Conservation (phyloP, 2,113 vertebrate species). For the Trichechus manatus region DNA sequence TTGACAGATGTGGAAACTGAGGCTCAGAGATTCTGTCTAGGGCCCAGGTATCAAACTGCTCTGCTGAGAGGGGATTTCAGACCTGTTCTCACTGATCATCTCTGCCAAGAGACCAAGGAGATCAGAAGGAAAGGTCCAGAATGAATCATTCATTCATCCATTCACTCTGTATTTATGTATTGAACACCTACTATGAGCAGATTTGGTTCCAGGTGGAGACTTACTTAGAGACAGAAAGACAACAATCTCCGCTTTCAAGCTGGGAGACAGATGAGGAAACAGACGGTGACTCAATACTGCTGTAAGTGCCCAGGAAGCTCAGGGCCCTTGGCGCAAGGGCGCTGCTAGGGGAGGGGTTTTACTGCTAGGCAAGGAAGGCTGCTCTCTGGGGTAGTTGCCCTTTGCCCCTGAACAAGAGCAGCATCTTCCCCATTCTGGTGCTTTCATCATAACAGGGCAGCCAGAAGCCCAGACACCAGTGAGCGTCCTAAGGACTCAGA, state of each 20-base stretch:
- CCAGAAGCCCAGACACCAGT: neutral
- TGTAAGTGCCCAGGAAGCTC: neutral
- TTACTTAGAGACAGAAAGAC: constrained; percentile 3
- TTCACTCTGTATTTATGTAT: neutral
- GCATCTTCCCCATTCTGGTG: neutral
- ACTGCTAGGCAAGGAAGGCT: neutral
- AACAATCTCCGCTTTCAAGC: neutral
- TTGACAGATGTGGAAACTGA: neutral
- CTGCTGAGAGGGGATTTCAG: neutral
- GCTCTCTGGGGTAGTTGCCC: neutral
- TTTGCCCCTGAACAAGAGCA: neutral
- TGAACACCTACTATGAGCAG: neutral
- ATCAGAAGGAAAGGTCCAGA: neutral
- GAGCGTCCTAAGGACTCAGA: neutral
- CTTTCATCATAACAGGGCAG: neutral
- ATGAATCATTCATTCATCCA: neutral
- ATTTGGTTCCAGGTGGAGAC: neutral
- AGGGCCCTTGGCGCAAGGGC: neutral
- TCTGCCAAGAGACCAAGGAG: constrained; percentile 6
- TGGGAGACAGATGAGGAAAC: neutral
- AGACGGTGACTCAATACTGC: accelerated
- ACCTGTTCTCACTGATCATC: neutral
- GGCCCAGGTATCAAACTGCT: neutral
- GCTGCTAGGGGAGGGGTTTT: accelerated
- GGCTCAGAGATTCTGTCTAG: neutral